phyloP scores from a whole-genome alignment of 2,113 vertebrate genomes.

The Semnopithecus entellus region DNA sequence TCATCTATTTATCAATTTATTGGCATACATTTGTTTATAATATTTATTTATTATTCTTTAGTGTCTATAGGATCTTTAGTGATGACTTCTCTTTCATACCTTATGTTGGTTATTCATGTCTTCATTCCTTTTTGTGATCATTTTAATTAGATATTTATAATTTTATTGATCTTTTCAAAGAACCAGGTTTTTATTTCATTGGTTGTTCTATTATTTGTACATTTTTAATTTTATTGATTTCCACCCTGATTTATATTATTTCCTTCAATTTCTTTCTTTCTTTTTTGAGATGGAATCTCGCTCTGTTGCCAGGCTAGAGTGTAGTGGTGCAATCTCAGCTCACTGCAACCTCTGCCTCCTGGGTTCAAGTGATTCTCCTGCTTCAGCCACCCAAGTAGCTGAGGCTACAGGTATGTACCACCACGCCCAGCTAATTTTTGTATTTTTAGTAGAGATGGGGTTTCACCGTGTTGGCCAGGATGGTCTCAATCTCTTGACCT shows the following conservation, averaged over 20 bases:
- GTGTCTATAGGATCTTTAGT: not conserved
- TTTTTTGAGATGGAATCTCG: too few species aligned
- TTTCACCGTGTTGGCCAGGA: not conserved
- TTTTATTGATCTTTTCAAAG: not conserved
- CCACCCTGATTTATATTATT: not conserved
- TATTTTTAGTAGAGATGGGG: not conserved
- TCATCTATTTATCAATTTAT: not conserved
- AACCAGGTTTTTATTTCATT: not conserved
- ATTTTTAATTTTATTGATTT: not conserved
- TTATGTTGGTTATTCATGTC: not conserved
- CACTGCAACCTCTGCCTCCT: not conserved
- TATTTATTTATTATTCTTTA: not conserved
- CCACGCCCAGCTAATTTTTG: not conserved
- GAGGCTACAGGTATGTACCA: not conserved
- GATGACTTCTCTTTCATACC: not conserved
- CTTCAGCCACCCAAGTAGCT: not conserved
- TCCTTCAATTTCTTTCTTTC: not conserved
- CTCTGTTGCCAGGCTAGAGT: not conserved
- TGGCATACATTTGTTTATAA: not conserved
- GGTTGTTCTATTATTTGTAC: not conserved
- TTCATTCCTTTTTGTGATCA: not conserved
- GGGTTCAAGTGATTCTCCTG: not conserved
- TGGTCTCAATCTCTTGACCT: not conserved
- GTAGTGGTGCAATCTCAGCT: not conserved
- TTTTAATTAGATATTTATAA: not conserved